Evolutionary conservation across 2,888 invertebrate genomes (phyloP).

Genomic region (Podabrus alpinus): DNA sequence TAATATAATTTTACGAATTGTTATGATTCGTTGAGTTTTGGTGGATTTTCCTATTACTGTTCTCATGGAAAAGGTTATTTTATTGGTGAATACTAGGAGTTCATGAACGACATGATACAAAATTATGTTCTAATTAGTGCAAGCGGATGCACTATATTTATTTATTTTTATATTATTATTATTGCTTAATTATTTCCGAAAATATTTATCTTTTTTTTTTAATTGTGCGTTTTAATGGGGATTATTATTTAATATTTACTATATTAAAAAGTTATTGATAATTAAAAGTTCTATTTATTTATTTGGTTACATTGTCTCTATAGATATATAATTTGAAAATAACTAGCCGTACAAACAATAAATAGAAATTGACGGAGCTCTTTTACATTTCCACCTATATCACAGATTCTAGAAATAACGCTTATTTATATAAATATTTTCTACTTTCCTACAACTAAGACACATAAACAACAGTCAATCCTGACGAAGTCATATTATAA

Average conservation of each 20-base stretch:
- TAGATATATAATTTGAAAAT: constrained; percentile 25
- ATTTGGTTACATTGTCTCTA: constrained; percentile 25
- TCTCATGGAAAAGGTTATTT: neutral
- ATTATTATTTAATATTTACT: too few relatives aligned
- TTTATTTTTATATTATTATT: neutral
- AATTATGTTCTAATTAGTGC: neutral
- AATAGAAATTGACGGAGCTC: constrained; percentile 46
- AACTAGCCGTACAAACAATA: constrained; percentile 31
- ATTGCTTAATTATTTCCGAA: neutral
- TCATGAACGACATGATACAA: neutral
- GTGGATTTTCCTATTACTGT: neutral
- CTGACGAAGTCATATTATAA: constrained; percentile 37
- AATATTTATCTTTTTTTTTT: neutral
- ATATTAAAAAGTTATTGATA: constrained; percentile 2
- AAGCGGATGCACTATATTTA: neutral
- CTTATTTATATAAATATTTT: constrained; percentile 41
- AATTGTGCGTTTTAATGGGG: too few relatives aligned
- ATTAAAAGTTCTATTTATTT: constrained; percentile 25
- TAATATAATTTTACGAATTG: neutral
- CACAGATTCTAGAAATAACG: constrained; percentile 47
- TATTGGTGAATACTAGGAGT: neutral
- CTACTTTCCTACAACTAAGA: constrained; percentile 32
- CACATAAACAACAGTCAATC: constrained; percentile 38
- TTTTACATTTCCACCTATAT: constrained; percentile 44
- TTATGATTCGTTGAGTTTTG: neutral